Evolutionary conservation across 1,140 invertebrate genomes (phyloP).

Genomic region (Platyura marginata): DNA sequence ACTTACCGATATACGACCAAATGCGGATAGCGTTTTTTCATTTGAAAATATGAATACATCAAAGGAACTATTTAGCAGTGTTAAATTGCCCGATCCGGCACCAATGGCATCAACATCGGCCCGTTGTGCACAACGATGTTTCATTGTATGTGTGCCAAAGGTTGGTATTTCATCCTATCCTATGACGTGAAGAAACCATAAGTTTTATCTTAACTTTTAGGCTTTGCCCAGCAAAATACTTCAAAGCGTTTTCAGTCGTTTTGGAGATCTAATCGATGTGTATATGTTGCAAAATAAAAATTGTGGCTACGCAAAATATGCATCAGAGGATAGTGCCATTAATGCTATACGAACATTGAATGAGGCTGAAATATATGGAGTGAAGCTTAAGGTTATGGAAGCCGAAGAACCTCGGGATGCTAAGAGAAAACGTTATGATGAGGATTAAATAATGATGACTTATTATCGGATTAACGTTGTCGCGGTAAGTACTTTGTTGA

Average conservation of each 20-base stretch:
- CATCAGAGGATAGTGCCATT: constrained; percentile 53
- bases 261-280: constrained; percentile 84
- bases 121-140: constrained; percentile 19
- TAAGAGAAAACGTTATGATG: constrained; percentile 1
- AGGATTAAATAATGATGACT: no score
- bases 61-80: constrained; percentile 31
- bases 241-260: constrained; percentile 76
- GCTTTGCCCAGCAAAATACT: constrained; percentile 63
- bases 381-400: constrained; percentile 43
- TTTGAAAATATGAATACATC: constrained; percentile 5
- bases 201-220: constrained; percentile 31
- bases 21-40: neutral
- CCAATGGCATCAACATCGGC: constrained; percentile 55
- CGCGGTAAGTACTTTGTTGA: no score
- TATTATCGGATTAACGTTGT: no score
- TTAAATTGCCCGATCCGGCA: constrained; percentile 50
- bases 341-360: constrained; percentile 33
- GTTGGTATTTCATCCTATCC: neutral
- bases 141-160: constrained; percentile 12
- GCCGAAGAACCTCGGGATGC: constrained; percentile 56
- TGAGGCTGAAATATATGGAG: constrained; percentile 65
- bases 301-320: constrained; percentile 85
- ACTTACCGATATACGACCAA: constrained; percentile 11
- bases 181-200: neutral
- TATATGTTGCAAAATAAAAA: constrained; percentile 75